Conservation (phyloP, 1,140 invertebrate genomes). For the Habropoda laboriosa region DNA sequence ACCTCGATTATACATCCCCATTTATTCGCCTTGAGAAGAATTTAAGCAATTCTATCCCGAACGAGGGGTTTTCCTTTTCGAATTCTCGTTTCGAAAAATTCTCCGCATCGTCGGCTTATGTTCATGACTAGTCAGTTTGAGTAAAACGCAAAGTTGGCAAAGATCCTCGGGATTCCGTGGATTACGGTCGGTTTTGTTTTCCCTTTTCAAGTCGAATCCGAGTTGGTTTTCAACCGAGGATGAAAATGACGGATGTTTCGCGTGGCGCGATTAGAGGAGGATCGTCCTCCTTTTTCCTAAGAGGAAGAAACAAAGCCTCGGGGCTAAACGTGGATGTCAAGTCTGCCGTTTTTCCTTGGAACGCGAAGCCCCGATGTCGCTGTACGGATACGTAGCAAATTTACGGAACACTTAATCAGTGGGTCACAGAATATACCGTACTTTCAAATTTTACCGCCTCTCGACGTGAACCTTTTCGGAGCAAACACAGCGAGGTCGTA, state of each 20-base stretch:
- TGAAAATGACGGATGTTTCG: constrained; percentile 16
- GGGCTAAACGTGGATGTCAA: not conserved
- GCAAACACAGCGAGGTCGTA: too few relatives aligned
- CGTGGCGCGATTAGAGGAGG: constrained; percentile 18
- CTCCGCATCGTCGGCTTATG: too few relatives aligned
- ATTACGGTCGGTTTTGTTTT: constrained; percentile 7
- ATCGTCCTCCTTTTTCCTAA: constrained; percentile 17
- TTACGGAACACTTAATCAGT: too few relatives aligned
- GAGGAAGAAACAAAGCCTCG: constrained; percentile 3
- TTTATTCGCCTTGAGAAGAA: too few relatives aligned
- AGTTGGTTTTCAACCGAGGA: constrained; percentile 5
- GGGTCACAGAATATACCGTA: too few relatives aligned
- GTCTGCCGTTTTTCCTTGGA: not conserved
- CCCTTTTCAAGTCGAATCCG: not conserved
- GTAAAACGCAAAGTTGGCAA: constrained; percentile 21
- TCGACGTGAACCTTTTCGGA: too few relatives aligned
- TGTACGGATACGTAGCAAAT: too few relatives aligned
- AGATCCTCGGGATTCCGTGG: not conserved
- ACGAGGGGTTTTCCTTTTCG: too few relatives aligned
- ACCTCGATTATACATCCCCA: too few relatives aligned
- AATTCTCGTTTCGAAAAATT: too few relatives aligned
- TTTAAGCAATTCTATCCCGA: too few relatives aligned
- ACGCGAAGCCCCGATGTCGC: not conserved
- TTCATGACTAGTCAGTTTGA: not conserved
- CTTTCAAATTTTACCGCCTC: too few relatives aligned